Percentiles rank a stretch among this genome's conserved stretches.
Evolutionary conservation across 2,113 vertebrate genomes (phyloP).

Genomic region (Centropristis striata): DNA sequence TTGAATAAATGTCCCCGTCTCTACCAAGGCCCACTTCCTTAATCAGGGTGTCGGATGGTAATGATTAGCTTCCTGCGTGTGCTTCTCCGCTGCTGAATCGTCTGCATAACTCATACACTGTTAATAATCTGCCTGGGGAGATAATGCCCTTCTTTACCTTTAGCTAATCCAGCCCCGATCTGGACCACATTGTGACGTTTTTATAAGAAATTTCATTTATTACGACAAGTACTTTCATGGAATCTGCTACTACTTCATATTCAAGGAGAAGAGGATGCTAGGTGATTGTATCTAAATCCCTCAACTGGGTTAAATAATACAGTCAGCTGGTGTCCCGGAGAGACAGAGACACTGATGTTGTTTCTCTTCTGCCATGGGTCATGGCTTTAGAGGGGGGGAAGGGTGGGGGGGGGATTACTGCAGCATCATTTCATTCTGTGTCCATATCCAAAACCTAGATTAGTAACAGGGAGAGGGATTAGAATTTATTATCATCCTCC

Average conservation of each 20-base stretch:
- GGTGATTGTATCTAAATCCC: conserved; percentile 82
- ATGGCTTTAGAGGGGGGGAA: conserved; percentile 53
- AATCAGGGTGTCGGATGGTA: conserved; percentile 79
- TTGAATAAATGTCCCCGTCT: conserved; percentile 78
- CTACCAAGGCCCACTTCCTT: conserved; percentile 79
- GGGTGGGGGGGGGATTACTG: conserved; percentile 69
- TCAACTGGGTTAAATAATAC: conserved; percentile 55
- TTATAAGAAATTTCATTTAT: conserved; percentile 73
- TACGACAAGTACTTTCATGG: conserved; percentile 66
- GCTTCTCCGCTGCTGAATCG: conserved; percentile 34
- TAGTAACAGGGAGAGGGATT: conserved; percentile 71
- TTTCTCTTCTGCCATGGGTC: conserved; percentile 64
- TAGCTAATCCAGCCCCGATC: conserved; percentile 69
- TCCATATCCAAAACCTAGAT: conserved; percentile 73
- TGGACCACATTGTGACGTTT: conserved; percentile 58
- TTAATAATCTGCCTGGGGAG: conserved; percentile 76
- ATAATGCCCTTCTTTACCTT: conserved; percentile 72
- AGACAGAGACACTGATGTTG: conserved; percentile 46
- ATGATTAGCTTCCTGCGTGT: conserved; percentile 78
- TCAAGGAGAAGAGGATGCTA: conserved; percentile 60
- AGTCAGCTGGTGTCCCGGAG: conserved; percentile 35
- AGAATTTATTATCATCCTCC: conserved; percentile 67
- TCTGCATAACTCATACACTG: conserved; percentile 54
- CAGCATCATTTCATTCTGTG: conserved; percentile 64
- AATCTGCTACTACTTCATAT: conserved; percentile 55